Evolutionary conservation across 2,113 vertebrate genomes (phyloP), one percentile per base, ranked within the genome.

Genomic region (Jacana jacana): DNA sequence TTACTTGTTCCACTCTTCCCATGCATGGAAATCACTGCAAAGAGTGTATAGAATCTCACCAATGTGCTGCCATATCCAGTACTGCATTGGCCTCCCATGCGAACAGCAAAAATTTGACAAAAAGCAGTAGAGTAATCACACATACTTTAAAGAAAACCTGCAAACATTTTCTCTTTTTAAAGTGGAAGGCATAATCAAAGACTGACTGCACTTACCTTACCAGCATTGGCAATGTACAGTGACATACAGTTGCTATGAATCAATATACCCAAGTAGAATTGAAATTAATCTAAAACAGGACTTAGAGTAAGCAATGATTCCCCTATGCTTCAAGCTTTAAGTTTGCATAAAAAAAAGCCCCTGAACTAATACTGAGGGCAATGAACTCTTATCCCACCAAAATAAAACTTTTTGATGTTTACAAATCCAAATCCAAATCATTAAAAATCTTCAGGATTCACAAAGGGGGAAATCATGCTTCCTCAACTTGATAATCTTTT

Each of bases 1-100:
- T 92, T 94, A 33, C 10, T 66, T 91, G 37, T 66, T 60, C 11
- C 5, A 31, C 39, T 78, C 31, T 68, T 15, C 6, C 18, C 17
- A 55, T 25, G 8, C 24, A 49, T 44, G 33, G 17, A 20, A 73
- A 35, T 39, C 22, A 19, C 40, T 84, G 27, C 20, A 91, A 84
- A 54, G 31, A 70, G 2, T 52, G 5, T n/a, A 9, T 19, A 65
- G 51, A 71, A 54, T 48, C 13, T 77, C 30, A 25, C 10, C 52
- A 37, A 12, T 48, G 12, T 37, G 18, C 9, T 40, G 25, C 42
- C 31, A 11, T 57, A 60, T 52, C 35, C 31, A 49, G 19, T 46
- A 61, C 25, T 49, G 18, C 46, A 61, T 0, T 0, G 3, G 4
- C 14, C 31, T 28, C 23, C 31, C 7, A 15, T 7, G 25, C 49